Evolutionary conservation across 2,113 vertebrate species (phyloP), one percentile per base, ranked within the genome.

Genomic region (Edolisoma coerulescens): DNA sequence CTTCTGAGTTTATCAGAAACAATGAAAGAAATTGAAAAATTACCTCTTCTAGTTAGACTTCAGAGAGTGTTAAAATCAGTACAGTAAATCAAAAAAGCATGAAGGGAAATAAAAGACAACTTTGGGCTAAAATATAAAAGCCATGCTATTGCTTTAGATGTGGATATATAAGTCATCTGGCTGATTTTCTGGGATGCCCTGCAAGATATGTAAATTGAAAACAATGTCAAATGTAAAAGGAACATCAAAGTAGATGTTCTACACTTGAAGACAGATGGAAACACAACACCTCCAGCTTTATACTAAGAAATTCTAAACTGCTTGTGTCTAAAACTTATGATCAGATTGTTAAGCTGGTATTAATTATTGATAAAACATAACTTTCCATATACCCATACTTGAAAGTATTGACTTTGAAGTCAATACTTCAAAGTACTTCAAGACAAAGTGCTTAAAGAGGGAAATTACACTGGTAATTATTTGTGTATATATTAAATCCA

Each of bases 301-400:
- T 52, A 67, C 21, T 82, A 65, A 78, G 60, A 73, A 87, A 70
- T 24, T 84, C 49, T 82, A 94, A 89, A 89, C 9, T 59, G 17
- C 7, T 76, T 61, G 17, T 52, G 18, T 27, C 47, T 79, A 74
- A 88, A 88, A 93, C 59, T 67, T 85, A 70, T 28, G 27, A 91
- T 89, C 21, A 69, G 33, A 87, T 83, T 95, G 28, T 85, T 96
- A 50, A 91, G 7, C 6, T 37, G 22, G 17, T 70, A 57, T 86
- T 94, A 94, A 85, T 94, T 91, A 91, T 83, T 84, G 87, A 91
- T 77, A 80, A 80, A 80, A 80, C 16, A 33, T 57, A 60, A 52
- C 10, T 83, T 88, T 57, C 18, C 10, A 13, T 85, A 73, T 37
- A 93, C 18, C 27, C 30, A 9, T 69, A 61, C 37, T 65, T 61